Evolutionary conservation across 2,888 invertebrate species (phyloP).

Genomic region (Charanyca ferruginea): DNA sequence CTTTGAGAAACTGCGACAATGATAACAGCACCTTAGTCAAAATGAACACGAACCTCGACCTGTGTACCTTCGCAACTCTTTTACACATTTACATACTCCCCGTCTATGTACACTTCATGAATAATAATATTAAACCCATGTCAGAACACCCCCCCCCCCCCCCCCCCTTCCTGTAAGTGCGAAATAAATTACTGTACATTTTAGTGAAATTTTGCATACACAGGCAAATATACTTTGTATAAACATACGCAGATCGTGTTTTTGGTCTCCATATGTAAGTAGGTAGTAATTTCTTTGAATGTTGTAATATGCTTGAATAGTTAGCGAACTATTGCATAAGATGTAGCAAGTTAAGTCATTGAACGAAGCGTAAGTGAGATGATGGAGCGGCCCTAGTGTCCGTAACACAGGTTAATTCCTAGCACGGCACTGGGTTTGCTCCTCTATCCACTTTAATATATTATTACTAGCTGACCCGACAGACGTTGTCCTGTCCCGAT

Average conservation of each 20-base stretch:
- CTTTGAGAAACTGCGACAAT: constrained; percentile 7
- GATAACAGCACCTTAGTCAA: neutral
- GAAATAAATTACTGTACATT: constrained; percentile 1
- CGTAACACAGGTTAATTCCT: too few species aligned
- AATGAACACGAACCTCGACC: constrained; percentile 11
- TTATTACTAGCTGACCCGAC: too few species aligned
- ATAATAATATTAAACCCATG: constrained; percentile 31
- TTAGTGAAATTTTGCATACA: constrained; percentile 8
- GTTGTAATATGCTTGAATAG: constrained; percentile 12
- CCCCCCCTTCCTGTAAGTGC: neutral
- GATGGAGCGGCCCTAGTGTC: too few species aligned
- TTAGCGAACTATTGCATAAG: constrained; percentile 25
- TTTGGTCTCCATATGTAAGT: neutral
- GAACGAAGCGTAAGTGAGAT: too few species aligned
- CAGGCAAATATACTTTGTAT: constrained; percentile 8
- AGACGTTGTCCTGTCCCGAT: too few species aligned
- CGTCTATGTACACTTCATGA: constrained; percentile 17
- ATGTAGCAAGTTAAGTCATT: neutral
- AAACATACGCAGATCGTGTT: neutral
- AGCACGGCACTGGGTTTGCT: too few species aligned
- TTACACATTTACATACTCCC: constrained; percentile 20
- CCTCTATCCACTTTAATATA: too few species aligned
- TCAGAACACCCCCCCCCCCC: too few species aligned
- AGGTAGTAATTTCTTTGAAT: constrained; percentile 16
- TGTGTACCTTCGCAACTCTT: neutral